These are phyloP conservation scores for Odontomachus brunneus DNA, from an alignment of 1,140 invertebrate species.

Conservation along the genomic window DNA sequence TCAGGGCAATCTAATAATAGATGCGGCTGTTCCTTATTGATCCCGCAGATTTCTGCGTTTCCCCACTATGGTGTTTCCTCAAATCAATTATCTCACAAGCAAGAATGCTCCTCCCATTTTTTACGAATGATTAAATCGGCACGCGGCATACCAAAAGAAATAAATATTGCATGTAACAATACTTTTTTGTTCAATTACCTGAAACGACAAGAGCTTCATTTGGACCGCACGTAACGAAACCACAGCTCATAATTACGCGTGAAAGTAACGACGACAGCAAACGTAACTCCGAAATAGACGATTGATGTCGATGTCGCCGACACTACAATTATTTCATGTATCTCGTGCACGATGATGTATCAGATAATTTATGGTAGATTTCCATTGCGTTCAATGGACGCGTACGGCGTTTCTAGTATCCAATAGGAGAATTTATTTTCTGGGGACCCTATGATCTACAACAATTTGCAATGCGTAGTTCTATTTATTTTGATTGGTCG, in stretches of 20 bases:
- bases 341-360: no score
- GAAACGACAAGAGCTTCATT: slow-evolving; percentile 99
- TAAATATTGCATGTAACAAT: not conserved
- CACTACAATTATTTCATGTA: no score
- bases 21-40: slow-evolving; percentile 16
- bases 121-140: not conserved
- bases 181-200: slow-evolving; percentile 87
- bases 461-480: no score
- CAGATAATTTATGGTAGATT: no score
- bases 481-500: no score
- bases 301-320: not conserved
- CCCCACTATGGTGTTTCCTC: not conserved
- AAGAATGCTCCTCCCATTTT: slow-evolving; percentile 49
- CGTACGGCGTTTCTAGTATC: no score
- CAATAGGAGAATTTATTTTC: no score
- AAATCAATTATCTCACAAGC: slow-evolving; percentile 60
- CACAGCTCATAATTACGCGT: slow-evolving; percentile 90
- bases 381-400: no score
- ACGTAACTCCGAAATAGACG: not conserved
- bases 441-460: no score
- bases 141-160: not conserved
- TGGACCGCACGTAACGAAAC: slow-evolving; percentile 98
- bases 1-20: not conserved
- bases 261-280: slow-evolving; percentile 50
- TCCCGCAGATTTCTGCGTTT: not conserved